These are phyloP conservation scores for Thinocorus orbignyianus DNA, from an alignment of 2,113 vertebrate genomes.

Conservation along the genomic window DNA sequence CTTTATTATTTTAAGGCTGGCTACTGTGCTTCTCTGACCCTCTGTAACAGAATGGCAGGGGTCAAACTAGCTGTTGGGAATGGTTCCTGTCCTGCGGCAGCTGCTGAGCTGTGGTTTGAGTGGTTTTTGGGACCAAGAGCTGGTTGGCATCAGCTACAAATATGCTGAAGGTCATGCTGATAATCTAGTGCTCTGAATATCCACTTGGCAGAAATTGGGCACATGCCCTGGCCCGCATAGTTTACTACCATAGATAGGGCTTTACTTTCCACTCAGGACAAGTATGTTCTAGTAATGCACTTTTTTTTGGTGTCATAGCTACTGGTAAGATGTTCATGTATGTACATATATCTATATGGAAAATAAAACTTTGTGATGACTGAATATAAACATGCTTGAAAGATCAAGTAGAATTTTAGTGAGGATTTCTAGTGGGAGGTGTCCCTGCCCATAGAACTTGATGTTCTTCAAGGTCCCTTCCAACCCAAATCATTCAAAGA, in stretches of 20 bases:
- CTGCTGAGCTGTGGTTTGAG: background rate
- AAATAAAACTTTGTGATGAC: background rate
- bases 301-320: background rate
- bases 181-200: background rate
- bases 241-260: background rate
- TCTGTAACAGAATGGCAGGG: background rate
- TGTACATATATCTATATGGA: background rate
- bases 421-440: too few relatives aligned
- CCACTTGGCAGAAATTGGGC: background rate
- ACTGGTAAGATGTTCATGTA: background rate
- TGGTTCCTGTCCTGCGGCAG: background rate
- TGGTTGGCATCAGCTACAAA: background rate
- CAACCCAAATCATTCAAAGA: too few relatives aligned
- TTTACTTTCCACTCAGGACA: background rate
- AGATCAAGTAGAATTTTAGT: background rate
- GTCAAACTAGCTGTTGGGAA: background rate
- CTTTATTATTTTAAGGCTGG: background rate
- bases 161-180: background rate
- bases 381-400: background rate
- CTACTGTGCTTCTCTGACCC: accelerated
- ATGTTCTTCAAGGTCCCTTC: too few relatives aligned
- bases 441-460: too few relatives aligned
- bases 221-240: background rate
- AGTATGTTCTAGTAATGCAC: background rate
- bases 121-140: background rate